Evolutionary conservation across 2,888 invertebrate species (phyloP).

Genomic region (Eulithis testata): DNA sequence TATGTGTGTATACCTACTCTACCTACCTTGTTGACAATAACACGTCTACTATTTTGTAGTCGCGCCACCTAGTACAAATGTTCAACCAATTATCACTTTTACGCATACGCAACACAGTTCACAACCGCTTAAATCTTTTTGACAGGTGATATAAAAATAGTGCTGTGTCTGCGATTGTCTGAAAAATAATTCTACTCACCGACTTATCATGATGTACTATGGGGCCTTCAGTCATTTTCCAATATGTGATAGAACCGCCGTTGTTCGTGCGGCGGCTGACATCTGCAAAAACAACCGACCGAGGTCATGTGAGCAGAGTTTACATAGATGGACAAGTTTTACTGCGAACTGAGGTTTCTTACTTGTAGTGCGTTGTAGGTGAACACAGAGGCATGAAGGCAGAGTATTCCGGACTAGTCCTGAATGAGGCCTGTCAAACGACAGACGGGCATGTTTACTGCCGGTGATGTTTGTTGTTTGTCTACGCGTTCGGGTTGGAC

Average conservation of each 20-base stretch:
- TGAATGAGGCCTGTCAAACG: slow-evolving; percentile 63
- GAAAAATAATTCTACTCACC: slow-evolving; percentile 62
- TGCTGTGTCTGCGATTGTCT: slow-evolving; percentile 24
- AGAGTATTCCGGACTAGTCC: slow-evolving; percentile 56
- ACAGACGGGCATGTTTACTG: slow-evolving; percentile 65
- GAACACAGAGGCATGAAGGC: slow-evolving; percentile 77
- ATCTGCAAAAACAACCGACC: slow-evolving; percentile 77
- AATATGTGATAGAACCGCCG: slow-evolving; percentile 82
- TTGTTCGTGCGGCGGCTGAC: slow-evolving; percentile 79
- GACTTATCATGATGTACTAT: slow-evolving; percentile 73
- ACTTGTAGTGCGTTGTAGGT: slow-evolving; percentile 70
- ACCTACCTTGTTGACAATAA: no score
- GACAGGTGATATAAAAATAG: slow-evolving; percentile 34
- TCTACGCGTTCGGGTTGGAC: slow-evolving; percentile 53
- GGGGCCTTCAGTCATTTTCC: slow-evolving; percentile 82
- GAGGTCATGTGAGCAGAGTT: slow-evolving; percentile 70
- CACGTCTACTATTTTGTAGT: slow-evolving; percentile 12
- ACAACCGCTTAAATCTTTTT: slow-evolving; percentile 24
- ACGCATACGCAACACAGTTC: neutral
- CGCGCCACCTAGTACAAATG: slow-evolving; percentile 19
- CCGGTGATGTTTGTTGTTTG: slow-evolving; percentile 73
- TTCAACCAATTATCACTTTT: slow-evolving; percentile 25
- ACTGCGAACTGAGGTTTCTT: slow-evolving; percentile 48
- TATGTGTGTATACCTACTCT: no score
- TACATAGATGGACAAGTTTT: slow-evolving; percentile 33